Base-by-base conservation (phyloP, 1,140 invertebrate species). In the Drosophila mauritiana region DNA sequence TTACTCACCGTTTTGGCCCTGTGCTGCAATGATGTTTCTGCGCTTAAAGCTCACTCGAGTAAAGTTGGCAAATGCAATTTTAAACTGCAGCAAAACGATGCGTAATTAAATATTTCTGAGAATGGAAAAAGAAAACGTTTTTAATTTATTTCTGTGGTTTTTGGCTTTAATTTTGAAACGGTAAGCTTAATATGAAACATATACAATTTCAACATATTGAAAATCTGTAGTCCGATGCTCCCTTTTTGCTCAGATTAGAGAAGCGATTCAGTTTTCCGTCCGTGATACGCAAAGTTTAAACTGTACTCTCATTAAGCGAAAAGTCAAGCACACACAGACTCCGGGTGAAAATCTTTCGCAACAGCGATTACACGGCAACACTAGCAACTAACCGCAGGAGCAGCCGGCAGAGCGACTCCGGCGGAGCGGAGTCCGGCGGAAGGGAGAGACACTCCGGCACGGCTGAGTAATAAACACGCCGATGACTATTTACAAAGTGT, bases 401-500 rank as follows among this genome's bases (percentile, higher is more conserved):
- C 52, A 17, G 46, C 64, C 64, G 61, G 46, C 59, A 36, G 37
- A 45, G 37, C 59, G 46, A 36, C 34, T 52, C 42, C 25, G 15
- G 20, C 36, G 36, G 56, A 51, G 42, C 37, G 62, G 40, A 65
- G 13, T 15, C 0, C 25, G 48, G 11, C 13, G 22, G 54, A 54
- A 56, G 55, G 67, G 58, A 55, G 53, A 78, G 68, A 68, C 52
- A 68, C 73, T 68, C 62, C 39, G 73, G 67, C 73, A 77, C 67
- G 56, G 57, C 53, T 46, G 68, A 77, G 72, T 85, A 85, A 85
- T 85, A 85, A 82, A 88, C 82, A 78, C 83, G 55, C 74, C 73
- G 73, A 75, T 76, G 62, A 76, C 73, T 76, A 76, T 76, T 76
- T 76, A 77, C 79, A 82, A 67, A 86, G 83, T 78, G 78, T 88